A percentile compares a stretch with the other conserved stretches of the same genome.
Conservation (phyloP, 2,888 invertebrate genomes). For the Tanypteryx hageni region DNA sequence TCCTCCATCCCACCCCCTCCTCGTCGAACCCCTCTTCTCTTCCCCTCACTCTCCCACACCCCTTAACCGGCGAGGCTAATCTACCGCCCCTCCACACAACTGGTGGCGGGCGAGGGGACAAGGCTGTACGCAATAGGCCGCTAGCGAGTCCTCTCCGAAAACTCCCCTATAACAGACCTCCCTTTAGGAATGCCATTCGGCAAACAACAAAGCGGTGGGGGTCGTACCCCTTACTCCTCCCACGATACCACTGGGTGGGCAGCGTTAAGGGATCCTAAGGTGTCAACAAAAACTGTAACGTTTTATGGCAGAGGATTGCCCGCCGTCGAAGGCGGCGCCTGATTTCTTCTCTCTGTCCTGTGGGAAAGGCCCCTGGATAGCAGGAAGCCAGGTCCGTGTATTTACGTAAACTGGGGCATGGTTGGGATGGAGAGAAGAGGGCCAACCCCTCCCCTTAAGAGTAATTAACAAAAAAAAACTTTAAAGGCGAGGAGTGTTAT, state of each 20-base stretch:
- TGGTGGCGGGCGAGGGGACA: not conserved
- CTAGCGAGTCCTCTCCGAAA: conserved; percentile 45
- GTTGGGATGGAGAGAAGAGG: too few relatives aligned
- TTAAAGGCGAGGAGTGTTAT: too few relatives aligned
- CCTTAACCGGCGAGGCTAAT: conserved; percentile 17
- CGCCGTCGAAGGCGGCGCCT: not conserved
- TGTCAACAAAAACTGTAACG: conserved; percentile 56
- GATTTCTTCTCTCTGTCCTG: conserved; percentile 22
- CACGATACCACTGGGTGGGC: conserved; percentile 1
- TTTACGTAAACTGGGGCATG: too few relatives aligned
- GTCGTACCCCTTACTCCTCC: not conserved
- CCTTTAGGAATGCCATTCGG: conserved; percentile 1
- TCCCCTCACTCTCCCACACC: not conserved
- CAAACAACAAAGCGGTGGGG: not conserved
- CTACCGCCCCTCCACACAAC: not conserved
- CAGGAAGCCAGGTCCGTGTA: not conserved
- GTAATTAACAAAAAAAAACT: too few relatives aligned
- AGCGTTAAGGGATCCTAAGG: conserved; percentile 4
- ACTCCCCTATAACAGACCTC: not conserved
- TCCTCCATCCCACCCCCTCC: not conserved
- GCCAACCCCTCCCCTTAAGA: too few relatives aligned
- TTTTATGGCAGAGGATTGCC: conserved; percentile 47
- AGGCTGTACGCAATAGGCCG: conserved; percentile 21
- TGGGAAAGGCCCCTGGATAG: not conserved
- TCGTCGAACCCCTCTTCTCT: not conserved